These are phyloP conservation scores for Neogobius melanostomus DNA, from an alignment of 2,113 vertebrate genomes.

Conservation along the genomic window DNA sequence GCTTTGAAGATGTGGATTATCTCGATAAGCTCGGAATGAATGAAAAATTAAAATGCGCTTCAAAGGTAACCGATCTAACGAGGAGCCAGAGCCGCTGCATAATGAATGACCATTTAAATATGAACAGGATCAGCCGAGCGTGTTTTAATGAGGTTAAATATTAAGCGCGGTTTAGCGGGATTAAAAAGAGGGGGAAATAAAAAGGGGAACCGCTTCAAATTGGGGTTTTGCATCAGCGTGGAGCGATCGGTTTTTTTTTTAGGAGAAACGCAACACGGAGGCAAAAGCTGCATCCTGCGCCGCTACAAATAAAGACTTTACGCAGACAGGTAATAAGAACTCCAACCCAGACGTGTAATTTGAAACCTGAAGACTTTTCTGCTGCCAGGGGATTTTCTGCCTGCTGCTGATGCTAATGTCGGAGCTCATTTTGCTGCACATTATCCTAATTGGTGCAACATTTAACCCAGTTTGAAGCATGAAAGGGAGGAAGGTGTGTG, in stretches of 20 bases:
- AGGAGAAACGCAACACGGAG: conserved; percentile 23
- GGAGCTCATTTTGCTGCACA: background rate
- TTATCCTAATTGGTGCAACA: background rate
- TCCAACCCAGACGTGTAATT: conserved; percentile 36
- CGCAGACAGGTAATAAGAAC: conserved; percentile 46
- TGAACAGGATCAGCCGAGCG: conserved; percentile 12
- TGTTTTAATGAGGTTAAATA: conserved; percentile 5
- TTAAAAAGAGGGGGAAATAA: background rate
- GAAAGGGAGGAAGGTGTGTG: background rate
- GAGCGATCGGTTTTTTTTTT: background rate
- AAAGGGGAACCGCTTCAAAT: background rate
- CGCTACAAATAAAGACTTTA: conserved; percentile 39
- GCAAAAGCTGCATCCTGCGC: conserved; percentile 23
- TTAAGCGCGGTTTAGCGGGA: background rate
- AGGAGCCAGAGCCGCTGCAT: conserved; percentile 20
- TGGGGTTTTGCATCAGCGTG: conserved; percentile 10
- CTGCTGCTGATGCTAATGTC: conserved; percentile 20
- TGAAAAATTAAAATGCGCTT: conserved; percentile 40
- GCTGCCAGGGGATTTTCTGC: conserved; percentile 25
- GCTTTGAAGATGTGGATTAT: conserved; percentile 48
- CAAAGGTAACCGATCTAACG: conserved; percentile 45
- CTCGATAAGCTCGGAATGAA: conserved; percentile 29
- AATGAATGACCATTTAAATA: conserved; percentile 24
- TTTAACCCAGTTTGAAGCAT: background rate
- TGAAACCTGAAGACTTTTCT: conserved; percentile 7